These are phyloP conservation scores for Drosophila niveifrons DNA, from an alignment of 2,888 invertebrate genomes.

Conservation along the genomic window DNA sequence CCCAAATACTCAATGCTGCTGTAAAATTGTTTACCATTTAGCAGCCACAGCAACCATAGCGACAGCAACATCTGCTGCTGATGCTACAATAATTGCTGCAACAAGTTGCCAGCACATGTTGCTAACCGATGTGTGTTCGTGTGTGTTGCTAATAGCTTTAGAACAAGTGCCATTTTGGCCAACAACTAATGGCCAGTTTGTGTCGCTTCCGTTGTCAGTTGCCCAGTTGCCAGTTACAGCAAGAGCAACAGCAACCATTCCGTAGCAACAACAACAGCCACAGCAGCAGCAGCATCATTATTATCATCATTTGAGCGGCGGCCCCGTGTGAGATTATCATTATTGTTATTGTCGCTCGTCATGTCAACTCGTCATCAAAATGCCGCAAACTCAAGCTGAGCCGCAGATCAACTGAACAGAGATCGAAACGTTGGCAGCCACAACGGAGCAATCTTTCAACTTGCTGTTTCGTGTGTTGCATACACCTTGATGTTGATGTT, in stretches of 20 bases:
- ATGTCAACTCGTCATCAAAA: slow-evolving; percentile 80
- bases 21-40: slow-evolving; percentile 78
- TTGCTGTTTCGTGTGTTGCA: slow-evolving; percentile 63
- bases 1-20: slow-evolving; percentile 71
- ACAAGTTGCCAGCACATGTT: slow-evolving; percentile 67
- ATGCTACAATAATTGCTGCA: slow-evolving; percentile 61
- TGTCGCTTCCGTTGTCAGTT: slow-evolving; percentile 79
- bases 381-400: slow-evolving; percentile 43
- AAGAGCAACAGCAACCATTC: slow-evolving; percentile 13
- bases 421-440: slow-evolving; percentile 27
- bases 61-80: slow-evolving; percentile 33
- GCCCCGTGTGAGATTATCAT: slow-evolving; percentile 67
- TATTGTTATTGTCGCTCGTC: slow-evolving; percentile 80
- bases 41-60: slow-evolving; percentile 32
- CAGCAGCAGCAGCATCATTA: slow-evolving; percentile 33
- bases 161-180: slow-evolving; percentile 82
- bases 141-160: slow-evolving; percentile 77
- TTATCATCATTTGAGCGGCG: slow-evolving; percentile 34
- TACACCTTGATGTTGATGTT: slow-evolving; percentile 46
- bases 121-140: slow-evolving; percentile 53
- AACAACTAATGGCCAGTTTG: slow-evolving; percentile 79
- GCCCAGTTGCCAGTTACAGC: slow-evolving; percentile 23
- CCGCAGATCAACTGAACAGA: slow-evolving; percentile 5
- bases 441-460: slow-evolving; percentile 73
- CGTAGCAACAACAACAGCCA: slow-evolving; percentile 32